These are phyloP conservation scores for Mythimna albipuncta DNA, from an alignment of 2,888 invertebrate species.

Conservation along the genomic window DNA sequence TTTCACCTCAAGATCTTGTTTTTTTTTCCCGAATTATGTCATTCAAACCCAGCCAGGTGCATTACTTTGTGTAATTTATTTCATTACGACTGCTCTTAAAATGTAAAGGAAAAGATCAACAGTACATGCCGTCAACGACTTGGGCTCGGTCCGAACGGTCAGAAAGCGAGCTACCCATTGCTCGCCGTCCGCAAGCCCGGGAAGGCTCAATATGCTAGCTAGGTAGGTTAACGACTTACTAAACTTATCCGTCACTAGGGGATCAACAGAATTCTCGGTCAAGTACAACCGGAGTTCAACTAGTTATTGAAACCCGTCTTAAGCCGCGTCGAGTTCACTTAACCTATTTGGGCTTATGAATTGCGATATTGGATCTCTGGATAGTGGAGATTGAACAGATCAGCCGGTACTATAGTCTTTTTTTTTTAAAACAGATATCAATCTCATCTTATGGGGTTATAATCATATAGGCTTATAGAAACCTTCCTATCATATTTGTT, in stretches of 20 bases:
- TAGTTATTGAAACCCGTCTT: conserved; percentile 36
- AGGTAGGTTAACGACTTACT: background rate
- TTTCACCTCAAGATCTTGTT: no score
- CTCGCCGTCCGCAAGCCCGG: no score
- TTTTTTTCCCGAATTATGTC: no score
- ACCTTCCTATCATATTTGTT: no score
- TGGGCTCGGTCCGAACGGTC: no score
- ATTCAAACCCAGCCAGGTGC: no score
- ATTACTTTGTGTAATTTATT: no score
- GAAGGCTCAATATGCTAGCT: no score
- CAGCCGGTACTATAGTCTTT: background rate
- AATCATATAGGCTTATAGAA: background rate
- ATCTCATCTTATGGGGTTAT: background rate
- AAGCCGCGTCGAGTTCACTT: conserved; percentile 39
- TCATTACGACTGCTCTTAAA: no score
- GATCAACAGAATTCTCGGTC: conserved; percentile 9
- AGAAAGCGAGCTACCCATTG: no score
- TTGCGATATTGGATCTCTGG: conserved; percentile 43
- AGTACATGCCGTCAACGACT: no score
- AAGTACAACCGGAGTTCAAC: conserved; percentile 27
- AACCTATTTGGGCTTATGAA: conserved; percentile 29
- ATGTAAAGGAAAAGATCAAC: no score
- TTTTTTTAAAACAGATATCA: background rate
- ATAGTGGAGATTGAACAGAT: conserved; percentile 16
- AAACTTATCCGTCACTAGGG: conserved; percentile 11